Base-by-base conservation (phyloP, 2,797 vertebrate genomes). In the Sebastes nivosus region DNA sequence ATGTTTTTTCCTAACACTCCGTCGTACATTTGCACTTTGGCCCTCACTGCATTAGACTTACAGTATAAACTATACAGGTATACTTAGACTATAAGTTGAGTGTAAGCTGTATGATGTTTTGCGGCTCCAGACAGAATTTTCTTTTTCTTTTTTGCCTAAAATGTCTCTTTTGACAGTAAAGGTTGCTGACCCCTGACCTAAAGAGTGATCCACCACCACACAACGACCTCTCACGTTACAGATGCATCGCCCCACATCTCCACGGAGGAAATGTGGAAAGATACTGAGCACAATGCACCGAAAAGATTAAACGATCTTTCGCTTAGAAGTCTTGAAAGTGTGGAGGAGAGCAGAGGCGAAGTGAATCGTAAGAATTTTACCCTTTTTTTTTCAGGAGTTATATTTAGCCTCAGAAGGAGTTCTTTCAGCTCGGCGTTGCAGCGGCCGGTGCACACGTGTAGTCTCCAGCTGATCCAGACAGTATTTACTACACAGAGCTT, bases 241-340 rank as follows among this genome's bases (percentile, higher is more conserved):
- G 36, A 38, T 81, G 84, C 82, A 88, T 79, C 88, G 88, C 85
- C 83, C 63, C 80, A 68, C 50, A 60, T 82, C 72, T 63, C 76
- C 34, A 72, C 86, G 79, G 86, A 92, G 90, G 66, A 67, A 71
- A 67, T 63, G 61, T 57, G 52, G 68, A 83, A 58, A 75, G 72
- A 90, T 89, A 89, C 91, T 89, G 89, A 90, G 92, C 86, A 91
- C 89, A 88, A 93, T 90, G 93, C 88, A 93, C 83, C 11, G 5
- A 74, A 84, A 85, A 90, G 84, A 78, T 83, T 84, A 77, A 88
- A 46, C 91, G 82, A 93, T 92, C 88, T 69, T 77, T 71, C 24
- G 54, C 87, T 89, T 79, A 60, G 76, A 63, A 88, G 90, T 91
- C 88, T 90, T 93, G 89, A 90, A 90, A 93, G 92, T 79, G 32